Base-by-base conservation (phyloP, 2,797 vertebrate genomes). In the Myripristis jacobus region DNA sequence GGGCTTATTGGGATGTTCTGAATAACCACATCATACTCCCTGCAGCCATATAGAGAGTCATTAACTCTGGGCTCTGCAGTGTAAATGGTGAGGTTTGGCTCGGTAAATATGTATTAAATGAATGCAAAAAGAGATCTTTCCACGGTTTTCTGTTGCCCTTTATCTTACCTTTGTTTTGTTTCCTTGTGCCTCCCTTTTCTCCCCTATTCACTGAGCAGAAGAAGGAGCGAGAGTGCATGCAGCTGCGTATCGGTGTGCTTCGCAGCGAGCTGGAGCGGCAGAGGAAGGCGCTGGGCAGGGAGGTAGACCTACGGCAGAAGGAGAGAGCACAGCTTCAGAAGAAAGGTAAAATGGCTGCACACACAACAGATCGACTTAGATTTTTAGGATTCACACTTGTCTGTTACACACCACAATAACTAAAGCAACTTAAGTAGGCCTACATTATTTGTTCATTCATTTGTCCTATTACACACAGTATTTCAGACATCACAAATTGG, bases 191-290 rank as follows among this genome's bases (percentile, higher is more conserved):
- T 11, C 16, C 19, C 15, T 16, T 50, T 9, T 58, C 50, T 15
- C 10, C 7, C 34, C 22, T 61, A 61, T 66, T 54, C 19, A 76
- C 24, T 3, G 58, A 66, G 60, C 88, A 99, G 98, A 99, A 98
- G 90, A 99, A 98, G 64, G 95, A 98, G 90, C 95, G 94, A 34
- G 98, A 99, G 88, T 96, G 96, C 90, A 95, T 98, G 93, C 96
- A 96, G 77, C 85, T 99, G 85, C 96, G 96, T 71, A 95, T 99
- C 50, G 91, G 96, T 54, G 96, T 98, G 88, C 96, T 99, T 80
- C 95, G 89, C 25, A 95, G 95, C 27, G 98, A 99, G 72, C 89
- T 99, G 87, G 95, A 97, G 90, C 94, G 97, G 77, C 98, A 99
- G 93, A 96, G 93, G 90, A 97, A 95, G 80, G 96, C 96, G 1